These are phyloP conservation scores for Anaspis maculata DNA, from an alignment of 2,888 invertebrate genomes.

Conservation along the genomic window DNA sequence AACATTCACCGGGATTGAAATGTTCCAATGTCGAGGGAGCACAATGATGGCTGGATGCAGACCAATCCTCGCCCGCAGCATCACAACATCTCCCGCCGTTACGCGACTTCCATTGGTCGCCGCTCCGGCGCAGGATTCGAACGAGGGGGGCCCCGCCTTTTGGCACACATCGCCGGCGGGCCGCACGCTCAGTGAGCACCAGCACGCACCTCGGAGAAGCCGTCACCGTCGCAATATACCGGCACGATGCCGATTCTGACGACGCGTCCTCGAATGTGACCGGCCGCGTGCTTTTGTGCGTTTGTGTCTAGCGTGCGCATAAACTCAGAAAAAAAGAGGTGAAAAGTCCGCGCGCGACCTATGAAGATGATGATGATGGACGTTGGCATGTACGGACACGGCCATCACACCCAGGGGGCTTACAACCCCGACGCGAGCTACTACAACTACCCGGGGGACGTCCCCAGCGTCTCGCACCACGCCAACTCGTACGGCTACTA, in stretches of 20 bases:
- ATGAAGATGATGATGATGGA: slow-evolving; percentile 69
- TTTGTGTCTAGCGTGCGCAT: no score
- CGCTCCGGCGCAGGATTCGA: slow-evolving; percentile 33
- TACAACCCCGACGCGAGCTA: slow-evolving; percentile 37
- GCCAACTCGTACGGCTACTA: slow-evolving; percentile 36
- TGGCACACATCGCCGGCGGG: slow-evolving; percentile 25
- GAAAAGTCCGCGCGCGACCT: slow-evolving; percentile 3
- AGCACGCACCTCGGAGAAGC: no score
- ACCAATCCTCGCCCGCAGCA: slow-evolving; percentile 39
- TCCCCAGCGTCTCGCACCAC: slow-evolving; percentile 21
- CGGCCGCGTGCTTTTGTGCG: no score
- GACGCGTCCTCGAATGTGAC: no score
- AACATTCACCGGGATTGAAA: slow-evolving; percentile 40
- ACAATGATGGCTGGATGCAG: slow-evolving; percentile 43
- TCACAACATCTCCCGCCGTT: slow-evolving; percentile 33
- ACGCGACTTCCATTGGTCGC: slow-evolving; percentile 29
- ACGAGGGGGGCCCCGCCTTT: slow-evolving; percentile 28
- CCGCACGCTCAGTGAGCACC: no score
- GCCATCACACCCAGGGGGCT: slow-evolving; percentile 43
- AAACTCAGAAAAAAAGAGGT: no score
- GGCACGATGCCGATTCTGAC: no score
- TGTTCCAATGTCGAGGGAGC: slow-evolving; percentile 31
- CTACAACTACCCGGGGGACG: slow-evolving; percentile 32
- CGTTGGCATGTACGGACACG: slow-evolving; percentile 70
- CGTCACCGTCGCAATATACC: no score